Conservation (phyloP, 2,113 vertebrate species). For the Todiramphus saurophagus region DNA sequence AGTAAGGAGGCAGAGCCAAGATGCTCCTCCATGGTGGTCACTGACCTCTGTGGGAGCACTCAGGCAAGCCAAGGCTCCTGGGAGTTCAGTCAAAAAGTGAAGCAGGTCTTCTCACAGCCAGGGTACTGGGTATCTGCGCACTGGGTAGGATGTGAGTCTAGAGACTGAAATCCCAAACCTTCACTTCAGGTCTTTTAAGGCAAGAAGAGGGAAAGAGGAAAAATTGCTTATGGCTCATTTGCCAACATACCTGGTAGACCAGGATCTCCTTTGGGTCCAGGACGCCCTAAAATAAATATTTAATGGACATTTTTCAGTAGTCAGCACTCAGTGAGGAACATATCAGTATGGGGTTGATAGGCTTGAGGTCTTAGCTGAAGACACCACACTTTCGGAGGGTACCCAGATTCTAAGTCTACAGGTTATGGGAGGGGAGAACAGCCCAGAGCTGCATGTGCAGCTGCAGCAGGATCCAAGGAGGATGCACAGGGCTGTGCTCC, state of each 20-base stretch:
- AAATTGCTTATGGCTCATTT: not conserved
- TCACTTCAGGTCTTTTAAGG: not conserved
- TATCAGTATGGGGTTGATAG: not conserved
- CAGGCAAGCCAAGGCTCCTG: fast-evolving
- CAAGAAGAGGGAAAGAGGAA: not conserved
- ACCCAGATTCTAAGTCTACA: not conserved
- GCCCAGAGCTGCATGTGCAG: fast-evolving
- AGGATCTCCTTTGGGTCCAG: constrained; percentile 44
- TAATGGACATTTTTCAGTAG: not conserved
- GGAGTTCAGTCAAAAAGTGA: not conserved
- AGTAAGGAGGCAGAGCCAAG: not conserved
- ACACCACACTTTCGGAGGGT: not conserved
- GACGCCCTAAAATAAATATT: constrained; percentile 63
- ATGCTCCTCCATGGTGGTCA: not conserved
- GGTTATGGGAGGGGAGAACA: not conserved
- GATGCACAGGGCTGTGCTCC: not conserved
- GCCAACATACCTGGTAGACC: constrained; percentile 68
- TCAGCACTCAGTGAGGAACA: not conserved
- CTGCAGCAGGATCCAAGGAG: not conserved
- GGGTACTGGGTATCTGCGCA: not conserved
- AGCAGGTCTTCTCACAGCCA: not conserved
- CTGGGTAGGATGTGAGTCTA: not conserved
- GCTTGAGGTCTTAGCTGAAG: not conserved
- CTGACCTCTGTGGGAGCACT: not conserved
- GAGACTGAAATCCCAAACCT: not conserved